phyloP scores from a whole-genome alignment of 2,113 vertebrate species.

The Xenus cinereus region DNA sequence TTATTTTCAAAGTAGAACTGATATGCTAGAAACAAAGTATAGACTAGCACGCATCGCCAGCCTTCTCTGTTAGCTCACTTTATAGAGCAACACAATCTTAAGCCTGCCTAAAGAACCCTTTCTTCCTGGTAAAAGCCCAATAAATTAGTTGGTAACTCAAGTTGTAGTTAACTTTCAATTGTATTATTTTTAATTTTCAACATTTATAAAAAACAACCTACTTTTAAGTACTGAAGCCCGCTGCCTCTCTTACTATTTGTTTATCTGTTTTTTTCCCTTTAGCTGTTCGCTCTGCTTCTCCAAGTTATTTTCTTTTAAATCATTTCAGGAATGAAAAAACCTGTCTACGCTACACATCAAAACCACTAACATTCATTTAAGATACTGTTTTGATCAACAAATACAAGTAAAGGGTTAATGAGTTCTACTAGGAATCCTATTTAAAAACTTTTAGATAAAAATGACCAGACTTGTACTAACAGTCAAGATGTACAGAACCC shows the following conservation, averaged over 20 bases:
- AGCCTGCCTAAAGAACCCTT: neutral
- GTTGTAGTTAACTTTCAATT: neutral
- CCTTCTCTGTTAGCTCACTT: neutral
- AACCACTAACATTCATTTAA: neutral
- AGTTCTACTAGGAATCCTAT: neutral
- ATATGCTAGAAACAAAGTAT: neutral
- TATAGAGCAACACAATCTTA: neutral
- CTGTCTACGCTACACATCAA: neutral
- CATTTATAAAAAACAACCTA: neutral
- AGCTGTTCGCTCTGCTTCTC: neutral
- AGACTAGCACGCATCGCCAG: neutral
- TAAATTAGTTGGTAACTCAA: neutral
- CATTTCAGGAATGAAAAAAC: neutral
- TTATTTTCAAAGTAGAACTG: neutral
- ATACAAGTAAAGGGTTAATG: neutral
- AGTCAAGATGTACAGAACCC: neutral
- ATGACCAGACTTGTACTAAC: neutral
- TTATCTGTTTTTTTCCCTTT: neutral
- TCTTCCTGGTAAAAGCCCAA: neutral
- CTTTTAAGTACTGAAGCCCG: neutral
- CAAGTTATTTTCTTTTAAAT: neutral
- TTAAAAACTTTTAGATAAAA: neutral
- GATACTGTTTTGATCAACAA: neutral
- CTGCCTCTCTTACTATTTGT: neutral
- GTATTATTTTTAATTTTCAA: neutral